A percentile compares a stretch with the other conserved stretches of the same genome.
These are phyloP conservation scores for Onychomys arenicola DNA, from an alignment of 2,797 vertebrate species.

Conservation along the genomic window DNA sequence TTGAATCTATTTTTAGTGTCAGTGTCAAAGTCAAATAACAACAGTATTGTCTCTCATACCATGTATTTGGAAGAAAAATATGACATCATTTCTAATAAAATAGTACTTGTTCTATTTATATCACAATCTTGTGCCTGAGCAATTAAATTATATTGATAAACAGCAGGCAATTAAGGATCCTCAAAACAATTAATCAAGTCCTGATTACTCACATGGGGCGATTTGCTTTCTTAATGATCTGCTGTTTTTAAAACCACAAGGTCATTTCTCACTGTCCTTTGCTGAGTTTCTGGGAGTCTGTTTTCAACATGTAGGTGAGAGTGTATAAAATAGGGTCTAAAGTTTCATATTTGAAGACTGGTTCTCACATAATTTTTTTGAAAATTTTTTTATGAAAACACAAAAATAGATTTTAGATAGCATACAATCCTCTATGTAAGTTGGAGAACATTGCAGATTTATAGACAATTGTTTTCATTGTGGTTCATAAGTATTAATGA, in stretches of 20 bases:
- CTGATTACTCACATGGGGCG: conserved; percentile 62
- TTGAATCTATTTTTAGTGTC: not conserved
- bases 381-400: conserved; percentile 22
- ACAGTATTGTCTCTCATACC: conserved; percentile 20
- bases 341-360: not conserved
- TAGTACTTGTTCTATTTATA: conserved; percentile 65
- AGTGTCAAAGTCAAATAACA: conserved; percentile 42
- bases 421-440: not conserved
- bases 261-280: conserved; percentile 54
- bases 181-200: conserved; percentile 75
- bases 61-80: conserved; percentile 54
- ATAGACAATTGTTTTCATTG: conserved; percentile 46
- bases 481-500: not conserved
- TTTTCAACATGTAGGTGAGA: conserved; percentile 33
- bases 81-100: conserved; percentile 47
- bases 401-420: conserved; percentile 32
- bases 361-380: not conserved
- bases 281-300: not conserved
- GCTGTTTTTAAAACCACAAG: conserved; percentile 60
- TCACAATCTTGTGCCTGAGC: not conserved
- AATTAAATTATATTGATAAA: conserved; percentile 77
- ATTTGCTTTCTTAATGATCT: conserved; percentile 71
- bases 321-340: not conserved
- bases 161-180: conserved; percentile 69
- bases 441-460: not conserved